Evolutionary conservation across 2,113 vertebrate genomes (phyloP).

Genomic region (Phylloscopus trochilus): DNA sequence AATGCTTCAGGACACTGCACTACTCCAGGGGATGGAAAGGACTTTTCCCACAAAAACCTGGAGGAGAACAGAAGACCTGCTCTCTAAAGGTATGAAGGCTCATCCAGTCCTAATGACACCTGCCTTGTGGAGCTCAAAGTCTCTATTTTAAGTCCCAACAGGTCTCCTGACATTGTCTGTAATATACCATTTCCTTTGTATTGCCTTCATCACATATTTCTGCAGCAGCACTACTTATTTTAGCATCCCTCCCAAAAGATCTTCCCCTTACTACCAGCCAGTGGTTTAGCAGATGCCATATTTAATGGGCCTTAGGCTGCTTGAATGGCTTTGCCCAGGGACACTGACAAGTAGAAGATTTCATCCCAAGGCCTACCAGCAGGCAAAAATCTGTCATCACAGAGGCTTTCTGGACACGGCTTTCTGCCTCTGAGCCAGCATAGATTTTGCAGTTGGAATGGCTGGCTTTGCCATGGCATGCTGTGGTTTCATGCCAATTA

Average conservation of each 20-base stretch:
- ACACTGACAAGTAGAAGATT: background rate
- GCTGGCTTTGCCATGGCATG: background rate
- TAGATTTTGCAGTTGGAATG: background rate
- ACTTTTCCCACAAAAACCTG: background rate
- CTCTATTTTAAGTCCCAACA: background rate
- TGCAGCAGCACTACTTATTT: background rate
- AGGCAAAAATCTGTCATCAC: background rate
- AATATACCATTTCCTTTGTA: background rate
- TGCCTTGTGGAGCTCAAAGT: rapidly evolving
- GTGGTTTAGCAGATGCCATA: background rate
- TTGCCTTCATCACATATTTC: background rate
- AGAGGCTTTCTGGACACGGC: background rate
- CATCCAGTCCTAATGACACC: background rate
- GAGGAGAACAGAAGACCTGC: background rate
- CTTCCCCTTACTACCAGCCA: background rate
- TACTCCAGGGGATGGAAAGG: background rate
- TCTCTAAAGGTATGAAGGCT: background rate
- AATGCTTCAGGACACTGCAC: background rate
- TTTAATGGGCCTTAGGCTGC: background rate
- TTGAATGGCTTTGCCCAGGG: background rate
- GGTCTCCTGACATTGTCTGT: background rate
- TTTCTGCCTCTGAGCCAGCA: background rate
- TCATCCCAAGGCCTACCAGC: background rate
- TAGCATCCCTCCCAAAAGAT: background rate
- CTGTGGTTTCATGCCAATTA: background rate